phyloP scores from a whole-genome alignment of 2,797 vertebrate species.

The Melanotaenia boesemani region DNA sequence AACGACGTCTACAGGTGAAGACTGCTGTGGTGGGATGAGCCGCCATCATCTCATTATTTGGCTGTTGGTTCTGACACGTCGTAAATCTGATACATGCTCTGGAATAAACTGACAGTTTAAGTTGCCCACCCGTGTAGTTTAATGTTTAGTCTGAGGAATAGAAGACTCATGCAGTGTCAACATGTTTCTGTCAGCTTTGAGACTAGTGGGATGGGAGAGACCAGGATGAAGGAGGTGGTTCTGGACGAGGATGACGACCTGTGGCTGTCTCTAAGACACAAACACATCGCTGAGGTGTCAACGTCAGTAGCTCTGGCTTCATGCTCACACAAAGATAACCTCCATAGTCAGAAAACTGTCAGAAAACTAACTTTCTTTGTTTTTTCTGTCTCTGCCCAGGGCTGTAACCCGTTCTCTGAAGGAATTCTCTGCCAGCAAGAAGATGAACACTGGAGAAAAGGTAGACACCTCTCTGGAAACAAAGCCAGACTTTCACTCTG shows the following conservation, averaged over 20 bases:
- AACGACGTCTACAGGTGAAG: conserved; percentile 95
- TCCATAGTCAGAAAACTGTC: neutral
- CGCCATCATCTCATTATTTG: too few species aligned
- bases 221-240: conserved; percentile 91
- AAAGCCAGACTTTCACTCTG: too few species aligned
- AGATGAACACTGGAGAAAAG: conserved; percentile 99
- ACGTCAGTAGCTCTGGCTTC: conserved; percentile 85
- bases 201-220: conserved; percentile 95
- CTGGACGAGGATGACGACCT: conserved; percentile 97
- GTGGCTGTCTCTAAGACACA: conserved; percentile 94
- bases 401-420: conserved; percentile 97
- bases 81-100: too few species aligned
- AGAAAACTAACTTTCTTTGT: neutral
- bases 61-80: too few species aligned
- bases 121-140: neutral
- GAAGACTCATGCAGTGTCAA: neutral
- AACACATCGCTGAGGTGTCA: conserved; percentile 97
- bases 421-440: conserved; percentile 98
- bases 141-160: neutral
- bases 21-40: neutral
- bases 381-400: conserved; percentile 68
- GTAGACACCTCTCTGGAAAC: conserved; percentile 67
- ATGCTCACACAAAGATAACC: neutral
- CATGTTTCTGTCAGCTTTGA: conserved; percentile 87
- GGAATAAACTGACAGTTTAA: too few species aligned